Percentiles rank a stretch among this genome's conserved stretches.
phyloP scores from a whole-genome alignment of 2,888 invertebrate genomes.

The Polydrusus tereticollis region DNA sequence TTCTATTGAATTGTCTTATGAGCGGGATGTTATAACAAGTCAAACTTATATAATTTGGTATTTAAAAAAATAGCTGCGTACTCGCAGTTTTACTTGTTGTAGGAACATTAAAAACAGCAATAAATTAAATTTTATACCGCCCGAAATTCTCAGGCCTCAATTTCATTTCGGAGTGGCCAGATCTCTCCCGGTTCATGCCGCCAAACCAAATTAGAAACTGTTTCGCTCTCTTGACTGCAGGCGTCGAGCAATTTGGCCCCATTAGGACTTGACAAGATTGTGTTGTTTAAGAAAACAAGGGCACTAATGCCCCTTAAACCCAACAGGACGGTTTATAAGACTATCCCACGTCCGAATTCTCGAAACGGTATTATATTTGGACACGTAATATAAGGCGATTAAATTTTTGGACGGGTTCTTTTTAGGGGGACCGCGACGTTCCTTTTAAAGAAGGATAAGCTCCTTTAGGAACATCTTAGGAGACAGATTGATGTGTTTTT shows the following conservation, averaged over 20 bases:
- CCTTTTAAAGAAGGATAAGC: no score
- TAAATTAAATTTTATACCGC: background rate
- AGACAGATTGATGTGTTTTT: no score
- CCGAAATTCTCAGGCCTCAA: constrained; percentile 23
- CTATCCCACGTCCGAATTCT: constrained; percentile 8
- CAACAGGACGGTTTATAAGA: constrained; percentile 33
- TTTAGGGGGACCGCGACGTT: constrained; percentile 3
- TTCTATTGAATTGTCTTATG: no score
- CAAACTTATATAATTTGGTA: no score
- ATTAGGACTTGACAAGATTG: constrained; percentile 62
- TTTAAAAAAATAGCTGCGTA: no score
- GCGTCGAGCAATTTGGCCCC: constrained; percentile 60
- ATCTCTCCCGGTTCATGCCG: constrained; percentile 57
- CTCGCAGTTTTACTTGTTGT: no score
- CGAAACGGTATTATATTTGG: constrained; percentile 18
- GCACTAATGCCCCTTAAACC: constrained; percentile 40
- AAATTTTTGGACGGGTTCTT: constrained; percentile 19
- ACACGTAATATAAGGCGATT: constrained; percentile 28
- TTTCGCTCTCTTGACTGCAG: constrained; percentile 60
- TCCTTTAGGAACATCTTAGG: no score
- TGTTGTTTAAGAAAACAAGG: constrained; percentile 62
- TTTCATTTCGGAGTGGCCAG: constrained; percentile 37
- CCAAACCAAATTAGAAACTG: constrained; percentile 63
- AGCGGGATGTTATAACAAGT: no score
- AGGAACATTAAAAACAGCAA: no score